phyloP scores from a whole-genome alignment of 2,888 invertebrate species.

The Agriopis marginaria region DNA sequence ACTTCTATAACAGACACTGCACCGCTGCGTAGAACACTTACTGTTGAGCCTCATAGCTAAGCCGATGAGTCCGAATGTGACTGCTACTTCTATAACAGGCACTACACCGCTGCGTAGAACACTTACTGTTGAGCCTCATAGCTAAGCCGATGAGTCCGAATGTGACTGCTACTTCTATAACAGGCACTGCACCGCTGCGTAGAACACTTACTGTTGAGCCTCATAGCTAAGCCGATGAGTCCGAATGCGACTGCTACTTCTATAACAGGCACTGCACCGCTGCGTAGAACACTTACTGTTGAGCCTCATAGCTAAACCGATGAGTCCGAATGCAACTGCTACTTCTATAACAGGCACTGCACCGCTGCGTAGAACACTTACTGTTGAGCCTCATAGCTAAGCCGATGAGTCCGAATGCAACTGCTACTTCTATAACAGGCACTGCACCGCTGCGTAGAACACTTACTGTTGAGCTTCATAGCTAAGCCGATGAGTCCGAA shows the following conservation, averaged over 20 bases:
- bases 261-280: slow-evolving; percentile 35
- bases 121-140: slow-evolving; percentile 36
- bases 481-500: slow-evolving; percentile 36
- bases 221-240: slow-evolving; percentile 36
- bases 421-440: neutral
- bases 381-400: too few species aligned
- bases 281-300: slow-evolving; percentile 39
- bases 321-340: slow-evolving; percentile 28
- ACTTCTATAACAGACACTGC: neutral
- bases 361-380: too few species aligned
- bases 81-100: slow-evolving; percentile 26
- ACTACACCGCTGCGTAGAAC: slow-evolving; percentile 36
- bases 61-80: slow-evolving; percentile 33
- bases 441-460: neutral
- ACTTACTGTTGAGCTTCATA: slow-evolving; percentile 40
- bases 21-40: slow-evolving; percentile 7
- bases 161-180: too few species aligned
- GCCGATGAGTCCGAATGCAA: too few species aligned
- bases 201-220: slow-evolving; percentile 32
- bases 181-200: neutral
- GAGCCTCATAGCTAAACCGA: slow-evolving; percentile 37
- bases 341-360: slow-evolving; percentile 34
- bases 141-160: too few species aligned
- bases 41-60: slow-evolving; percentile 41
- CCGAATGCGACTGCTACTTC: slow-evolving; percentile 29